Evolutionary conservation across 2,113 vertebrate genomes (phyloP).

Genomic region (Ciconia maguari): DNA sequence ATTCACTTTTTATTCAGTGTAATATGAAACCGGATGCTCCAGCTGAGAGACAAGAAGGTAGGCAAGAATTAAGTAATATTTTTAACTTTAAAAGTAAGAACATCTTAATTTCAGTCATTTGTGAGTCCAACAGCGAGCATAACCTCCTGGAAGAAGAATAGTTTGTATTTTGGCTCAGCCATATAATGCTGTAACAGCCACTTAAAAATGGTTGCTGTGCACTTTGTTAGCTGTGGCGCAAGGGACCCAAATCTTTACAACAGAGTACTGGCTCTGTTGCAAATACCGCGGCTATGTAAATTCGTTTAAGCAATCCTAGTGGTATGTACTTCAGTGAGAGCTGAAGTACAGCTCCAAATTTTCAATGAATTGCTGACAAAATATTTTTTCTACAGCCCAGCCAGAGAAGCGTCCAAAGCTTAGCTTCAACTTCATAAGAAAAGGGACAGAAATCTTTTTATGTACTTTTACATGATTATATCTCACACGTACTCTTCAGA

Average conservation of each 20-base stretch:
- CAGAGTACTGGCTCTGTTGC: neutral
- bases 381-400: neutral
- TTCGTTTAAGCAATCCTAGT: neutral
- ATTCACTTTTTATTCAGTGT: neutral
- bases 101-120: neutral
- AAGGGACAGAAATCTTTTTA: neutral
- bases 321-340: neutral
- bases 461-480: neutral
- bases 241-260: neutral
- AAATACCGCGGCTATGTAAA: neutral
- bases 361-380: conserved; percentile 4
- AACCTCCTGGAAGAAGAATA: neutral
- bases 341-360: neutral
- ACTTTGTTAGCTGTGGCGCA: neutral
- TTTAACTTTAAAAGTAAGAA: conserved; percentile 18
- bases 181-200: neutral
- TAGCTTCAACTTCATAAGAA: neutral
- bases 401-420: neutral
- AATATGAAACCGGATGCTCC: neutral
- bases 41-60: neutral
- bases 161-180: neutral
- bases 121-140: neutral
- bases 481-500: neutral
- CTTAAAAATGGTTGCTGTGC: neutral
- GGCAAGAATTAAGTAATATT: neutral